Base-by-base conservation (phyloP, 1,140 invertebrate genomes). In the Centruroides sculpturatus region DNA sequence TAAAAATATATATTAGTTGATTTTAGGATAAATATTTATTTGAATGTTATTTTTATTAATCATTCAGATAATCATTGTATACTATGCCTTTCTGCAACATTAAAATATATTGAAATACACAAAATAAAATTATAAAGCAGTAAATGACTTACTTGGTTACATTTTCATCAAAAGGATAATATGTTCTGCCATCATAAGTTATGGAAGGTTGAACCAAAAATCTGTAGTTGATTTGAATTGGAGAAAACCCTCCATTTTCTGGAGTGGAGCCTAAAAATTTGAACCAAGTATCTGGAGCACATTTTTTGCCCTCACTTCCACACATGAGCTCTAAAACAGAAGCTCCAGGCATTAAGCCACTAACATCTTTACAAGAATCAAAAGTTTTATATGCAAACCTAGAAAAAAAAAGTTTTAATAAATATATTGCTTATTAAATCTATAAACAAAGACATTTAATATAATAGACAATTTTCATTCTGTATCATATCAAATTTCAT, bases 321-420 rank as follows among this genome's bases (percentile, higher is more conserved):
- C 68, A 69, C 65, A 68, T 66, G 9, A 66, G 47, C 47, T 67
- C 60, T 51, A 66, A 23, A 47, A 64, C 55, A 8, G 36, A 54
- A 6, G 55, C 35, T 12, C 66, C 66, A 10, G 64, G 56, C 5
- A 58, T 35, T 23, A 66, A n/a, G 36, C 63, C 66, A 51, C 61
- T 52, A 9, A 67, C 51, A 51, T 51, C 53, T 61, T 67, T 65
- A 64, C 68, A 69, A 5, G 68, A 69, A 36, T 67, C 62, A 60
- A 58, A 66, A 10, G 65, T 35, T 13, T 34, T 56, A 51, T 63
- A 52, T 3, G 61, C 65, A 63, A 61, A 68, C 49, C 48, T 64
- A 13, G 6, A 63, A 35, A 47, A 60, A 62, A 58, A 62, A 54
- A 52, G 23, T 58, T 36, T 58, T 57, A 35, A 6, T 9, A 47